Base-by-base conservation (phyloP, 2,888 invertebrate genomes). In the Amphimallon solstitiale region DNA sequence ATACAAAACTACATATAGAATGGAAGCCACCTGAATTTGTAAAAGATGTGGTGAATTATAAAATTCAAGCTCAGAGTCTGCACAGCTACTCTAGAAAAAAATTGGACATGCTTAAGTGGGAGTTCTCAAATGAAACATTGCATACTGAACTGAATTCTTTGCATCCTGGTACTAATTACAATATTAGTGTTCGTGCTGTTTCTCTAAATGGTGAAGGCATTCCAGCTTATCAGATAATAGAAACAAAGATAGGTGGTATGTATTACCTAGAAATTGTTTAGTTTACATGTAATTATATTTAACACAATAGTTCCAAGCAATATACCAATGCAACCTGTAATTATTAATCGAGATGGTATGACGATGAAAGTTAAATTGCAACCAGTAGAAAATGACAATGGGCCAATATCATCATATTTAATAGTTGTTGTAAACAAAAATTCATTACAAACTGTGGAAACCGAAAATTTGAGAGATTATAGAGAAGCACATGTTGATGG, bases 131-230 rank as follows among this genome's bases (percentile, higher is more conserved):
- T 76, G 84, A 83, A 51, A 88, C 88, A 48, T 83, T 84, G 15
- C 83, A 84, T 68, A 85, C 85, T 35, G 87, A 88, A 74, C 79
- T 90, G 12, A 83, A 86, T 12, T 88, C 87, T 75, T 79, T 95
- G 1, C 87, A 90, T 69, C 90, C 94, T 0, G 93, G 92, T 0
- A 90, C 92, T 0, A 84, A 84, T 63, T 95, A 95, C 78, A 90
- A 90, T 70, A 84, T 95, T 19, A 89, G 89, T 37, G 85, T 95
- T 1, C 84, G 85, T 21, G 92, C 93, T 0, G 83, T 86, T 19
- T 90, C 89, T 79, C 84, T 78, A 68, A 83, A 85, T 71, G 88
- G 85, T 10, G 82, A 81, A 67, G 92, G 93, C 12, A 86, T 87
- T 0, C 83, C 86, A 15, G 83, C 85, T 0, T 86, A 84, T 19